A percentile compares a stretch with the other conserved stretches of the same genome.
phyloP scores from a whole-genome alignment of 2,888 invertebrate genomes.

The Tholera decimalis region DNA sequence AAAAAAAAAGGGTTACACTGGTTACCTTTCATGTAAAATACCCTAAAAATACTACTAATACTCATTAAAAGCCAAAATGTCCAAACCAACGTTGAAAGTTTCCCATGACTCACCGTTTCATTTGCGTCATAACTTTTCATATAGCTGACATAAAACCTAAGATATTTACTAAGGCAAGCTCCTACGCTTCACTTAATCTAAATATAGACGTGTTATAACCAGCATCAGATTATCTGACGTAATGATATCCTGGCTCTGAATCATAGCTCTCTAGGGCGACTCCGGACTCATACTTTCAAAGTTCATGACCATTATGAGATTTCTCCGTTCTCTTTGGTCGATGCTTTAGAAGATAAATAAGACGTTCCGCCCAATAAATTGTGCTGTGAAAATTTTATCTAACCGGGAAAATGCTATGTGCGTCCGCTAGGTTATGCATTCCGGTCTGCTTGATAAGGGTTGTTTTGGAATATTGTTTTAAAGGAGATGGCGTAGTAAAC shows the following conservation, averaged over 20 bases:
- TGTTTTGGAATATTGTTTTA: conserved; percentile 51
- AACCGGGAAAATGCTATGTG: conserved; percentile 55
- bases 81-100: conserved; percentile 18
- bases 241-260: conserved; percentile 83
- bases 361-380: conserved; percentile 70
- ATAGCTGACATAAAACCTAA: conserved; percentile 49
- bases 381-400: conserved; percentile 70
- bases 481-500: conserved; percentile 6
- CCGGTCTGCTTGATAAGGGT: conserved; percentile 45
- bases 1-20: not conserved
- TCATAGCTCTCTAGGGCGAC: conserved; percentile 83
- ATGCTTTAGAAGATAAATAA: conserved; percentile 76
- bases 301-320: conserved; percentile 82
- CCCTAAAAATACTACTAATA: not conserved
- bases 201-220: conserved; percentile 75
- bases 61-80: not conserved
- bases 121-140: conserved; percentile 38
- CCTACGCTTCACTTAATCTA: conserved; percentile 71
- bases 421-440: conserved; percentile 46
- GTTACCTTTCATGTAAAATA: not conserved
- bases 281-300: conserved; percentile 82
- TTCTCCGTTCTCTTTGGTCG: conserved; percentile 75
- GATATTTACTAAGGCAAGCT: conserved; percentile 32
- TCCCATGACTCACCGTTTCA: conserved; percentile 44
- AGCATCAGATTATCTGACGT: conserved; percentile 82